Percentiles rank a stretch among this genome's conserved stretches.
phyloP scores from a whole-genome alignment of 2,797 vertebrate genomes.

The Manis crassicaudata region DNA sequence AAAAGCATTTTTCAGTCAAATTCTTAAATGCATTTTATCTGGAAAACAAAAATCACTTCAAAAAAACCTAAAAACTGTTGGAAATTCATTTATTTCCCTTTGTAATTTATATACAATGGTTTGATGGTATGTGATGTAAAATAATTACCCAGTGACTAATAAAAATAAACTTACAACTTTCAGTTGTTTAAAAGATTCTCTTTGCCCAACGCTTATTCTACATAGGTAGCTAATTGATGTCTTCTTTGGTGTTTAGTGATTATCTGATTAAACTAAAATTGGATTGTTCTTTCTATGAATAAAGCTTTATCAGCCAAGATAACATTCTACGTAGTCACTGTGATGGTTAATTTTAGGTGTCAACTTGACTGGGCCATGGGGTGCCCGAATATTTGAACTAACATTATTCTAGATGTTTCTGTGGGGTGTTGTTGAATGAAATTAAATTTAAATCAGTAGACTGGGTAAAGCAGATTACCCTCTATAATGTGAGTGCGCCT shows the following conservation, averaged over 20 bases:
- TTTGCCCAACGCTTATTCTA: background rate
- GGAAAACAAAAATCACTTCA: background rate
- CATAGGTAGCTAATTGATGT: background rate
- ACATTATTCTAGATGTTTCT: background rate
- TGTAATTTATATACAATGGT: background rate
- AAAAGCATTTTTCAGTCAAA: too few species aligned
- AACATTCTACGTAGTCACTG: background rate
- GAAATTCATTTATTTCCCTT: background rate
- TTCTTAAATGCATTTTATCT: background rate
- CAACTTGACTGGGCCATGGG: background rate
- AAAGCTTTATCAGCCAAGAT: background rate
- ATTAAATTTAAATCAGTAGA: background rate
- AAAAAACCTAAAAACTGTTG: background rate
- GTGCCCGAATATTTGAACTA: background rate
- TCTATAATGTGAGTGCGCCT: background rate
- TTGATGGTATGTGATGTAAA: background rate
- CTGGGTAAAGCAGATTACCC: background rate
- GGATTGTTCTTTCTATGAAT: background rate
- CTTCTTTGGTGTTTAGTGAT: background rate
- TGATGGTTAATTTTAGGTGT: background rate
- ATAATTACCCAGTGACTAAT: background rate
- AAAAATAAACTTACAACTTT: background rate
- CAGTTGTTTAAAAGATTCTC: background rate
- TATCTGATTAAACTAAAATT: background rate
- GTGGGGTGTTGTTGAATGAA: background rate